phyloP scores from a whole-genome alignment of 2,113 vertebrate genomes.

The Vidua chalybeata region DNA sequence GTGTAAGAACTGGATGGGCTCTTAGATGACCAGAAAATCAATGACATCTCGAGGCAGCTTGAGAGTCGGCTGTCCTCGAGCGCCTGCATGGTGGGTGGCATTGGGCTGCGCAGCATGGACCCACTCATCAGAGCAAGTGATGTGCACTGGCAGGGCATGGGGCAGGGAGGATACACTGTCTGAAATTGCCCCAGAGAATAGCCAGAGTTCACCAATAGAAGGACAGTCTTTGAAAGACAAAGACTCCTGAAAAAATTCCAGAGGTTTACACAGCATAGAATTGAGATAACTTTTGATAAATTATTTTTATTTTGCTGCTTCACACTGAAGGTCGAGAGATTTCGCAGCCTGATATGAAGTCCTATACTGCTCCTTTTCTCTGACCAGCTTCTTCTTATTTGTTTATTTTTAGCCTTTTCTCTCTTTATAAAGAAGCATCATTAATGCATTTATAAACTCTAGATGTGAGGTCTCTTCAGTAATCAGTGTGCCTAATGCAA shows the following conservation, averaged over 20 bases:
- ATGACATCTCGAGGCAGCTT: neutral
- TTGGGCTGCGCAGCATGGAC: neutral
- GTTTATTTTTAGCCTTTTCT: neutral
- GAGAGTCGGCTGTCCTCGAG: neutral
- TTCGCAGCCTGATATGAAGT: neutral
- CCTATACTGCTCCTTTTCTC: neutral
- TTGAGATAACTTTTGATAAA: neutral
- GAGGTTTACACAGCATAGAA: neutral
- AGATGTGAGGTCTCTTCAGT: neutral
- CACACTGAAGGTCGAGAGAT: neutral
- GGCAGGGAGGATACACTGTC: rapidly evolving
- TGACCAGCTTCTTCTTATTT: neutral
- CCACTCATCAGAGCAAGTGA: neutral
- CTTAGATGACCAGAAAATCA: neutral
- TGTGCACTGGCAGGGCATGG: neutral
- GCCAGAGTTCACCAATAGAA: neutral
- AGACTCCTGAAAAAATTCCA: neutral
- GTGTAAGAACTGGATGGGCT: neutral
- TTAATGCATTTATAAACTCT: neutral
- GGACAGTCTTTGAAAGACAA: neutral
- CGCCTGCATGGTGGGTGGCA: rapidly evolving
- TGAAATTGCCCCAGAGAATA: neutral
- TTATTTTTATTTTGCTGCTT: neutral
- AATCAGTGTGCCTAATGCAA: conserved; percentile 1
- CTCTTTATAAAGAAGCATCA: neutral